Evolutionary conservation across 2,113 vertebrate species (phyloP), one percentile per base, ranked within the genome.

Genomic region (Lampris megalopsis): DNA sequence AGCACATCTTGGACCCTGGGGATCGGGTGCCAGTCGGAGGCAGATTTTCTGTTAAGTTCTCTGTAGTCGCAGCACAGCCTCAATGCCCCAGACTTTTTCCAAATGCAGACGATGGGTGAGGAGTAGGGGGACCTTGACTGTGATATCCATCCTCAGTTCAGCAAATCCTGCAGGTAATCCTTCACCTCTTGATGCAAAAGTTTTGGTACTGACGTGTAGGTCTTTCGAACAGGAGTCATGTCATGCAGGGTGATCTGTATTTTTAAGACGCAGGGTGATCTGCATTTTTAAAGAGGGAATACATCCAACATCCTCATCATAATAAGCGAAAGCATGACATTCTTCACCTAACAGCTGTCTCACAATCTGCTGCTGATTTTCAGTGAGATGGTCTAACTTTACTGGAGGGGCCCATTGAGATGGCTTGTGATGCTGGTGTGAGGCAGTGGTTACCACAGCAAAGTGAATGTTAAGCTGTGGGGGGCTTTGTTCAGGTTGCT

Each of bases 251-350:
- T 24, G 24, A 24, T 24, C 24, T 24, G 24, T 24, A 24, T 24
- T 24, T 24, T 24, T 24, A 24, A 24, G 24, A 24, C 24, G 24
- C 24, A 24, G 24, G 5, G 56, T 67, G 40, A 75, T 58, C 10
- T 75, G 63, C 50, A 67, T 67, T 9, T 75, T 35, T 3, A 75
- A 5, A 37, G 61, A 65, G 13, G 62, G 61, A 9, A 65, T 74
- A 38, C 62, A 65, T 9, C 71, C 10, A 45, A 60, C 13, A 9
- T 74, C 71, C 9, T 56, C 37, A 36, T 56, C 37, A 40, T 74
- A 47, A 43, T 13, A 56, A 13, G 47, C 6, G 2, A 73, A 50
- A 11, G 49, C 49, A n/a, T 67, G 2, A 41, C 45, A 74, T 13
- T 65, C 63, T 13, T 75, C 63, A 5, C 9, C 8, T 5, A 61